Conservation (phyloP, 2,113 vertebrate species). For the Halichoeres trimaculatus region DNA sequence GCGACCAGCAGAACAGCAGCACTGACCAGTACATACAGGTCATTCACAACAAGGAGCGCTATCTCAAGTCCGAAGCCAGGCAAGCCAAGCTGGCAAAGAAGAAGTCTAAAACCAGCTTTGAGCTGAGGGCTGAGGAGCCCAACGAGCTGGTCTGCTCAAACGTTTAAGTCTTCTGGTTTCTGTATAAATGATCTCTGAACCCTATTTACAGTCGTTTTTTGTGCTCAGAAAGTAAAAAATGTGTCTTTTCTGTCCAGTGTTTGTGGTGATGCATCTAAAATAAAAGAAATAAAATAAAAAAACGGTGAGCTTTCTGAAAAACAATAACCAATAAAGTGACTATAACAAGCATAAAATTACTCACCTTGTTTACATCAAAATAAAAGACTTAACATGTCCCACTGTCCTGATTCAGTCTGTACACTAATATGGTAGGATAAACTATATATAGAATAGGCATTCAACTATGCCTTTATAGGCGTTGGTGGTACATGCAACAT, state of each 20-base stretch:
- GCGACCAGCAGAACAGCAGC: constrained; percentile 91
- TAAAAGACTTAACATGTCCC: background rate
- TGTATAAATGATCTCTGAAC: too few relatives aligned
- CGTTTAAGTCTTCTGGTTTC: constrained; percentile 62
- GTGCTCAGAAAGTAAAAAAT: background rate
- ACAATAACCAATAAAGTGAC: too few relatives aligned
- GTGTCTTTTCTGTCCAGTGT: too few relatives aligned
- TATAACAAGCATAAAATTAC: too few relatives aligned
- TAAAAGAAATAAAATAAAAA: too few relatives aligned
- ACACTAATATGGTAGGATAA: background rate
- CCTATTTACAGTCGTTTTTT: background rate
- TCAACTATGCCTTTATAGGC: too few relatives aligned
- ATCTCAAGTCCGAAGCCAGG: constrained; percentile 78
- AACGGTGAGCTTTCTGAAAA: too few relatives aligned
- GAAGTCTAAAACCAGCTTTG: constrained; percentile 79
- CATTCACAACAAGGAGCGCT: constrained; percentile 86
- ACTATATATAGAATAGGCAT: too few relatives aligned
- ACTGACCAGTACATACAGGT: constrained; percentile 91
- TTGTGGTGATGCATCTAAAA: too few relatives aligned
- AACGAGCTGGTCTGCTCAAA: constrained; percentile 90
- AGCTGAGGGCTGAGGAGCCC: constrained; percentile 73
- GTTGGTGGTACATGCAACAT: too few relatives aligned
- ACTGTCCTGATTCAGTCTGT: background rate
- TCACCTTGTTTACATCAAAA: too few relatives aligned
- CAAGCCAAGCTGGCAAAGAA: constrained; percentile 78